These are phyloP conservation scores for Siphamia tubifer DNA, from an alignment of 2,113 vertebrate species.

Conservation along the genomic window DNA sequence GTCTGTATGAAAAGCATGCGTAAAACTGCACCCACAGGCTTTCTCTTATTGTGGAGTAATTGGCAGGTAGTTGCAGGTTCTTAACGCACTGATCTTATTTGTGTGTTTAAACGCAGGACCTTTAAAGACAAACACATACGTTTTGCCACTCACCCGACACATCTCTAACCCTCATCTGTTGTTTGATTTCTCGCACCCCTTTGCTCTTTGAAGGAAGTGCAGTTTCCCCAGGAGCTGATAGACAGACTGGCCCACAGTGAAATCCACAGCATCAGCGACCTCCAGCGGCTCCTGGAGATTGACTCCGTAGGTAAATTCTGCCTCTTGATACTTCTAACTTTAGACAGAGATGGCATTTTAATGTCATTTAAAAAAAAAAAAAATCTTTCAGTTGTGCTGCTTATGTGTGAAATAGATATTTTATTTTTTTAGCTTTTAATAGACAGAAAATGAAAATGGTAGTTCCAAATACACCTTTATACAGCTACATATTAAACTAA, in stretches of 20 bases:
- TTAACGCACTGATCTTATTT: not conserved
- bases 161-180: slow-evolving; percentile 48
- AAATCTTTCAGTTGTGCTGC: too few relatives aligned
- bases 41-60: not conserved
- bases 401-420: not conserved
- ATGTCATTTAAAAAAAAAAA: not conserved
- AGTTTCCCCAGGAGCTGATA: slow-evolving; percentile 94
- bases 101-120: not conserved
- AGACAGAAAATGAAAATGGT: not conserved
- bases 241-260: slow-evolving; percentile 94
- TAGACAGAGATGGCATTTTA: slow-evolving; percentile 2
- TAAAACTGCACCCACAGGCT: not conserved
- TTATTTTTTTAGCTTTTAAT: not conserved
- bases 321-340: slow-evolving; percentile 72
- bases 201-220: slow-evolving; percentile 81
- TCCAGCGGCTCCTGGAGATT: slow-evolving; percentile 98
- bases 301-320: slow-evolving; percentile 98
- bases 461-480: not conserved
- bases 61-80: slow-evolving; percentile 12
- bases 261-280: slow-evolving; percentile 97
- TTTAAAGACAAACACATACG: slow-evolving; percentile 11
- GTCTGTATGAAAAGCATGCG: not conserved
- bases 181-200: slow-evolving; percentile 31
- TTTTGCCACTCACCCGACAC: slow-evolving; percentile 7
- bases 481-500: too few relatives aligned